Conservation (phyloP, 1,140 invertebrate genomes). For the Macrobrachium nipponense region DNA sequence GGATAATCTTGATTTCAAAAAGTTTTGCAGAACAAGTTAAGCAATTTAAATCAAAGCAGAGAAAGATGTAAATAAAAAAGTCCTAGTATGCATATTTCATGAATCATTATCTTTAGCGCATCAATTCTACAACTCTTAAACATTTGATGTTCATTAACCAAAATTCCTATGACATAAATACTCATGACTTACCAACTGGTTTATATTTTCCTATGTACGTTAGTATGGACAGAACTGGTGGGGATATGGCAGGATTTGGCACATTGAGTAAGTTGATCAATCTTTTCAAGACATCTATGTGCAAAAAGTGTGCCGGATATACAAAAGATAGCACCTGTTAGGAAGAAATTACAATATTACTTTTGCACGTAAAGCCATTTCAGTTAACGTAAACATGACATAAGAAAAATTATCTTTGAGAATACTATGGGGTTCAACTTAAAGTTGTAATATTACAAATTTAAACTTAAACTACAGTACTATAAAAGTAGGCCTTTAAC, state of each 20-base stretch:
- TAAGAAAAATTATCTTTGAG: too few relatives aligned
- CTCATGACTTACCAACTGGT: conserved; percentile 75
- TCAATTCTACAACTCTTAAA: too few relatives aligned
- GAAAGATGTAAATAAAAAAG: not conserved
- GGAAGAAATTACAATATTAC: too few relatives aligned
- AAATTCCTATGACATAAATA: conserved; percentile 64
- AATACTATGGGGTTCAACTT: too few relatives aligned
- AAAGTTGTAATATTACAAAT: too few relatives aligned
- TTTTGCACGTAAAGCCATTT: too few relatives aligned
- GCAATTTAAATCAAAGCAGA: not conserved
- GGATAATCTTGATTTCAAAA: too few relatives aligned
- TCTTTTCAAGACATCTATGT: conserved; percentile 84
- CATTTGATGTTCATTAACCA: too few relatives aligned
- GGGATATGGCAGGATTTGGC: conserved; percentile 77
- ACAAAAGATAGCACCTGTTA: conserved; percentile 82
- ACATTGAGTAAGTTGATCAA: conserved; percentile 79
- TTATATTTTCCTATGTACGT: conserved; percentile 90
- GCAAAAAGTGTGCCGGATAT: conserved; percentile 92
- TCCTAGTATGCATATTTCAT: not conserved
- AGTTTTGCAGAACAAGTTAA: not conserved
- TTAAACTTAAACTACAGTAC: too few relatives aligned
- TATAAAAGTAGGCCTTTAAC: too few relatives aligned
- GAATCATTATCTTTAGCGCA: too few relatives aligned
- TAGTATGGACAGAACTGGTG: conserved; percentile 83
- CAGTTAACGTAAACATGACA: too few relatives aligned